Evolutionary conservation across 1,140 invertebrate genomes (phyloP).

Genomic region (Caenorhabditis briggsae): DNA sequence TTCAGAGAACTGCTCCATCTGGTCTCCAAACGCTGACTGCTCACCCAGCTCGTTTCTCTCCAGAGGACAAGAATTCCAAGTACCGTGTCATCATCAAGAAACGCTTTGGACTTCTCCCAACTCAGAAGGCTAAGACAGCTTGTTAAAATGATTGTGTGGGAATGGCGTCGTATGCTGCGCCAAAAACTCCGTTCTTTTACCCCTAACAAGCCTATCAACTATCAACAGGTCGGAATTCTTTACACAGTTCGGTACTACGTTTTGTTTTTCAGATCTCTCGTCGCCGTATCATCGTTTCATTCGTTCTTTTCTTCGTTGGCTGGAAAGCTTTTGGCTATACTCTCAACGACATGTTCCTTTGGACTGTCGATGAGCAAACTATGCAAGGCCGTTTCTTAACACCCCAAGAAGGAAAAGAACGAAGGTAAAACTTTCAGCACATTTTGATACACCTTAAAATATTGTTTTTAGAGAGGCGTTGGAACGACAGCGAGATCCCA

Average conservation of each 20-base stretch:
- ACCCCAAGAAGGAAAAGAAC: constrained; percentile 63
- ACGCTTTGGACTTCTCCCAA: constrained; percentile 88
- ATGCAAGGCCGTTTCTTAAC: constrained; percentile 62
- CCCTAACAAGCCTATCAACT: constrained; percentile 57
- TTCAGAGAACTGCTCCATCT: constrained; percentile 84
- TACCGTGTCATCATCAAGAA: constrained; percentile 91
- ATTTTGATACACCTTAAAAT: not conserved
- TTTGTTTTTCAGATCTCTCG: constrained; percentile 68
- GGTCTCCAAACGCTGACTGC: constrained; percentile 88
- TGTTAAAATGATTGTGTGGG: constrained; percentile 79
- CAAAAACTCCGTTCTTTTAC: constrained; percentile 66
- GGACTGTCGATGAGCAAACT: constrained; percentile 65
- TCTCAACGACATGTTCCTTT: constrained; percentile 69
- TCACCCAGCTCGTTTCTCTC: constrained; percentile 93
- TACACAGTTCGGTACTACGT: not conserved
- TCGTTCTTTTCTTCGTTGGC: constrained; percentile 69
- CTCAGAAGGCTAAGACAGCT: constrained; percentile 86
- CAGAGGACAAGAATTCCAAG: constrained; percentile 93
- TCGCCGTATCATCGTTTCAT: constrained; percentile 65
- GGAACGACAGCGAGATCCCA: constrained; percentile 40
- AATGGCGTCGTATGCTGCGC: constrained; percentile 66
- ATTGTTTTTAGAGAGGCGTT: constrained; percentile 34
- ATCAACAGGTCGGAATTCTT: constrained; percentile 56
- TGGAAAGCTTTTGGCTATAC: constrained; percentile 69
- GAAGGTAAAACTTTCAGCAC: constrained; percentile 27